Evolutionary conservation across 2,888 invertebrate genomes (phyloP).

Genomic region (Napeogenes inachia): DNA sequence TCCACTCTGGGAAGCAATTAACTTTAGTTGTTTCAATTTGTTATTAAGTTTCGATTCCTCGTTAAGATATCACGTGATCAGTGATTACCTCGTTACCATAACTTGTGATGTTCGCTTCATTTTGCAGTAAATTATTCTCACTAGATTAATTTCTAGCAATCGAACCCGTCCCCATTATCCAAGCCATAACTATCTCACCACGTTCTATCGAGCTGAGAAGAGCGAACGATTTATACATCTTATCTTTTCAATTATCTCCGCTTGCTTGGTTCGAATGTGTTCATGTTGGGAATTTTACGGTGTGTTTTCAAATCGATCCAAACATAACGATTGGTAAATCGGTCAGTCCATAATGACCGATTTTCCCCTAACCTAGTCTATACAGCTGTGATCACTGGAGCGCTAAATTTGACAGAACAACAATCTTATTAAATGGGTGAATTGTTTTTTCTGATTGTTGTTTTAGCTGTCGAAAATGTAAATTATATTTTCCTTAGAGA

Average conservation of each 20-base stretch:
- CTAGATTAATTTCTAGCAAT: slow-evolving; percentile 17
- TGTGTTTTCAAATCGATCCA: slow-evolving; percentile 5
- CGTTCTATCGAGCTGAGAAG: slow-evolving; percentile 18
- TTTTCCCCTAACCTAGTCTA: not conserved
- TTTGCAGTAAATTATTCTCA: slow-evolving; percentile 10
- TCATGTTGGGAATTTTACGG: slow-evolving; percentile 5
- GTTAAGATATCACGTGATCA: not conserved
- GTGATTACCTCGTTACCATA: slow-evolving; percentile 1
- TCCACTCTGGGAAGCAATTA: too few relatives aligned
- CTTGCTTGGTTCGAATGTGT: slow-evolving; percentile 17
- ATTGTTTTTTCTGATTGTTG: slow-evolving; percentile 3
- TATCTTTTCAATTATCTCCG: slow-evolving; percentile 61
- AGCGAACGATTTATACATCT: slow-evolving; percentile 30
- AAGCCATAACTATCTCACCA: slow-evolving; percentile 24
- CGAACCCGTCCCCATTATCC: slow-evolving; percentile 26
- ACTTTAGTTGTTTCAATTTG: too few relatives aligned
- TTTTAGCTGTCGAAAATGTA: not conserved
- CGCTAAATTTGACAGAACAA: not conserved
- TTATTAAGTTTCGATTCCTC: not conserved
- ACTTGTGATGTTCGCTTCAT: not conserved
- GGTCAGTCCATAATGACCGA: slow-evolving; percentile 5
- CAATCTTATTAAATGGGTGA: not conserved
- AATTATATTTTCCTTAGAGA: not conserved
- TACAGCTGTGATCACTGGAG: slow-evolving; percentile 1
- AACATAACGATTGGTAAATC: not conserved